phyloP scores from a whole-genome alignment of 2,113 vertebrate species.

The Rhinopomastus cyanomelas region DNA sequence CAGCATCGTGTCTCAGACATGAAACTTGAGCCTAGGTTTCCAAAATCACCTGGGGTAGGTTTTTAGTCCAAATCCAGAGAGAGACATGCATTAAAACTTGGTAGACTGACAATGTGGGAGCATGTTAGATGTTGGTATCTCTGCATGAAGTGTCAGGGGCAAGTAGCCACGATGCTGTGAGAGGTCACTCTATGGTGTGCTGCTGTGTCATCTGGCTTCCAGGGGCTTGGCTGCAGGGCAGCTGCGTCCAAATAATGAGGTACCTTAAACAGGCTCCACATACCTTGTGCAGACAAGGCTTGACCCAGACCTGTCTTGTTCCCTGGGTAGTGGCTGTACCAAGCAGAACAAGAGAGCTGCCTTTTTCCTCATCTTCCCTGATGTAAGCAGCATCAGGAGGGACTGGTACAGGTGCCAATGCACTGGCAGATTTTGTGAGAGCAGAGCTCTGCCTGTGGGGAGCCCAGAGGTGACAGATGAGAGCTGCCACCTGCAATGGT shows the following conservation, averaged over 20 bases:
- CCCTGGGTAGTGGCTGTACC: not conserved
- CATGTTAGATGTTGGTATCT: not conserved
- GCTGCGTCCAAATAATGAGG: not conserved
- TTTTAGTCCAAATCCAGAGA: not conserved
- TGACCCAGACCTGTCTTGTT: not conserved
- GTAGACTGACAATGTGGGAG: not conserved
- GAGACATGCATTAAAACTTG: not conserved
- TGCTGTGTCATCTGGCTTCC: fast-evolving
- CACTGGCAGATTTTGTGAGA: not conserved
- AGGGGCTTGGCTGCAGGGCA: not conserved
- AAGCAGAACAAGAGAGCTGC: not conserved
- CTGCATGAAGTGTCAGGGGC: fast-evolving
- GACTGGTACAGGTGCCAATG: fast-evolving
- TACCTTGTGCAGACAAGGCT: not conserved
- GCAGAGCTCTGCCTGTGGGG: not conserved
- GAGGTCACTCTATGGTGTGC: not conserved
- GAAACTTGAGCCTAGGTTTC: not conserved
- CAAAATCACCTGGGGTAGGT: not conserved
- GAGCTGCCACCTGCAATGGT: fast-evolving
- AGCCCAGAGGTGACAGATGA: not conserved
- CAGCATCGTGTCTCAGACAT: not conserved
- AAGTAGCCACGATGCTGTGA: not conserved
- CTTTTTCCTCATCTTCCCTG: no score
- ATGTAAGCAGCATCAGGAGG: not conserved
- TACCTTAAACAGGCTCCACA: fast-evolving